A percentile compares a stretch with the other conserved stretches of the same genome.
phyloP scores from a whole-genome alignment of 2,888 invertebrate genomes.

The Ferrisia virgata region DNA sequence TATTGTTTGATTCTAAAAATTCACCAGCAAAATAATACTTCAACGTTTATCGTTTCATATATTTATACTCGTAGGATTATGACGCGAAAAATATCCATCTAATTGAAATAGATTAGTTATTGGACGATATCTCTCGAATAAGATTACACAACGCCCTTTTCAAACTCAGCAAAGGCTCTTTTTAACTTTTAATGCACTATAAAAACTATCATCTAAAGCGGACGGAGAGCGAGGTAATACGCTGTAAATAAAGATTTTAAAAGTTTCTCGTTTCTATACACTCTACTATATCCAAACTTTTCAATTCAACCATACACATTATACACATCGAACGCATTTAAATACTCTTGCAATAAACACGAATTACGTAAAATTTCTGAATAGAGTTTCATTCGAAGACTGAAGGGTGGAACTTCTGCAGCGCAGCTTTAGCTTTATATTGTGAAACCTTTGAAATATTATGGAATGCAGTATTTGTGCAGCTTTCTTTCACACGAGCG shows the following conservation, averaged over 20 bases:
- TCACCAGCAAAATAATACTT: not conserved
- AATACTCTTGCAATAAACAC: not conserved
- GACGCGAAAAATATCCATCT: not conserved
- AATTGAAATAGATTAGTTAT: not conserved
- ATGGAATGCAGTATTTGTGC: not conserved
- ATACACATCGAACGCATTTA: not conserved
- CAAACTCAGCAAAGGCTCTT: not conserved
- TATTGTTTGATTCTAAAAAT: no score
- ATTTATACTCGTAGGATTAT: no score
- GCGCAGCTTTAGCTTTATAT: not conserved
- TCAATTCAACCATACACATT: not conserved
- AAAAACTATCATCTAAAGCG: not conserved
- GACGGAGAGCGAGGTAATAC: not conserved
- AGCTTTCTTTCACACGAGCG: no score
- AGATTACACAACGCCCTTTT: not conserved
- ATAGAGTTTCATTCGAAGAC: not conserved
- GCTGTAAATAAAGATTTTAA: not conserved
- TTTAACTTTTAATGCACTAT: not conserved
- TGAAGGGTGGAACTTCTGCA: not conserved
- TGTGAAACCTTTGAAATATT: not conserved
- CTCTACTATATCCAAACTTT: not conserved
- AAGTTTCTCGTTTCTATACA: not conserved
- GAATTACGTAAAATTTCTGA: not conserved
- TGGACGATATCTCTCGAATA: not conserved
- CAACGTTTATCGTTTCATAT: not conserved